Percentiles rank a stretch among this genome's conserved stretches.
Evolutionary conservation across 2,888 invertebrate species (phyloP).

Genomic region (Drosophila hawaiiensis): DNA sequence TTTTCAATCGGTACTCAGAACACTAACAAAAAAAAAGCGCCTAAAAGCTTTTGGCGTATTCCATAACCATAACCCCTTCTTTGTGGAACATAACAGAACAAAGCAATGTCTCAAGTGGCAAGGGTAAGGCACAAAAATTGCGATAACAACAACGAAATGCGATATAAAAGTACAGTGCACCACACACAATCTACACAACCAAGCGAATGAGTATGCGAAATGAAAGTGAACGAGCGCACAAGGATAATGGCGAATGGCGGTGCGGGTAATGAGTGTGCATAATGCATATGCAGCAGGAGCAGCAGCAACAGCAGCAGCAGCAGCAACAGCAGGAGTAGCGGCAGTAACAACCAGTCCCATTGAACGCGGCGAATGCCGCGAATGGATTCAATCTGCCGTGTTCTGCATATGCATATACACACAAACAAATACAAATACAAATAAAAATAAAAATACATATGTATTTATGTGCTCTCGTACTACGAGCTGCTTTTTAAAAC

Average conservation of each 20-base stretch:
- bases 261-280: conserved; percentile 80
- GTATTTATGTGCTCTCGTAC: conserved; percentile 52
- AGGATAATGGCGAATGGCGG: conserved; percentile 73
- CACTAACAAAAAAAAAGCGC: conserved; percentile 25
- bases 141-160: conserved; percentile 61
- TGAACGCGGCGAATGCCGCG: conserved; percentile 64
- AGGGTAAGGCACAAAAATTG: conserved; percentile 75
- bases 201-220: conserved; percentile 68
- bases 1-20: conserved; percentile 29
- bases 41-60: conserved; percentile 72
- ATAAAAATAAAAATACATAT: conserved; percentile 30
- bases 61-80: conserved; percentile 70
- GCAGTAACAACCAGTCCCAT: conserved; percentile 52
- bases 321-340: conserved; percentile 42
- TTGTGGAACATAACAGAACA: conserved; percentile 65
- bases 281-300: conserved; percentile 77
- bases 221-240: conserved; percentile 82
- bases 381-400: conserved; percentile 78
- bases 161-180: conserved; percentile 59
- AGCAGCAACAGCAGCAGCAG: conserved; percentile 24
- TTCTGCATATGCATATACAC: conserved; percentile 48
- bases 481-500: conserved; percentile 63
- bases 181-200: conserved; percentile 31
- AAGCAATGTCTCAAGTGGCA: conserved; percentile 81
- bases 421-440: conserved; percentile 27